Conservation (phyloP, 1,140 invertebrate genomes). For the Brachionus rubens region DNA sequence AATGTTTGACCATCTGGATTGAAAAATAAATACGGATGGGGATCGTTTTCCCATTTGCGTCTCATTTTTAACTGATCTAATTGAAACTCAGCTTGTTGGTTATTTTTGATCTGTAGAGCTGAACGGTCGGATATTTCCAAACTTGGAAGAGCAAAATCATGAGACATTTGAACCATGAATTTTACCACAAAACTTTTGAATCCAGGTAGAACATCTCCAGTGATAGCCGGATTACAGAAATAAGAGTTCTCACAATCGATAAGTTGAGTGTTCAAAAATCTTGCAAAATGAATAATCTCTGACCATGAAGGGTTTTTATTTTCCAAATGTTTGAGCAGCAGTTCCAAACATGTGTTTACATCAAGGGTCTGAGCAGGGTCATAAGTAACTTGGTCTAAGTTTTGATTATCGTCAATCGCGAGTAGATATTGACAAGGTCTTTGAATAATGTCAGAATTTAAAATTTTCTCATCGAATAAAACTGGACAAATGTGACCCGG, state of each 20-base stretch:
- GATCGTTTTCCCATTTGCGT: conserved; percentile 35
- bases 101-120: not conserved
- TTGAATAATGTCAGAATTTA: conserved; percentile 52
- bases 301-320: conserved; percentile 55
- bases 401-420: not conserved
- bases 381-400: not conserved
- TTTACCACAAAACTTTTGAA: conserved; percentile 30
- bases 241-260: conserved; percentile 53
- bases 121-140: conserved; percentile 33
- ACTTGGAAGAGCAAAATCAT: conserved; percentile 33
- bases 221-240: conserved; percentile 50
- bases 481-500: not conserved
- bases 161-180: conserved; percentile 32
- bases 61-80: conserved; percentile 39
- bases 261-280: conserved; percentile 55
- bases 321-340: conserved; percentile 52
- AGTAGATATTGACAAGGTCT: conserved; percentile 53
- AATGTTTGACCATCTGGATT: conserved; percentile 45
- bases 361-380: not conserved
- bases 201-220: conserved; percentile 50
- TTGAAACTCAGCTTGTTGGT: conserved; percentile 29
- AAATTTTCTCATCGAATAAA: conserved; percentile 53
- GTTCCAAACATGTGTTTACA: conserved; percentile 47
- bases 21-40: conserved; percentile 43
- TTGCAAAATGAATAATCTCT: conserved; percentile 55